Evolutionary conservation across 2,113 vertebrate genomes (phyloP), one percentile per base, ranked within the genome.

Genomic region (Prionailurus bengalensis): DNA sequence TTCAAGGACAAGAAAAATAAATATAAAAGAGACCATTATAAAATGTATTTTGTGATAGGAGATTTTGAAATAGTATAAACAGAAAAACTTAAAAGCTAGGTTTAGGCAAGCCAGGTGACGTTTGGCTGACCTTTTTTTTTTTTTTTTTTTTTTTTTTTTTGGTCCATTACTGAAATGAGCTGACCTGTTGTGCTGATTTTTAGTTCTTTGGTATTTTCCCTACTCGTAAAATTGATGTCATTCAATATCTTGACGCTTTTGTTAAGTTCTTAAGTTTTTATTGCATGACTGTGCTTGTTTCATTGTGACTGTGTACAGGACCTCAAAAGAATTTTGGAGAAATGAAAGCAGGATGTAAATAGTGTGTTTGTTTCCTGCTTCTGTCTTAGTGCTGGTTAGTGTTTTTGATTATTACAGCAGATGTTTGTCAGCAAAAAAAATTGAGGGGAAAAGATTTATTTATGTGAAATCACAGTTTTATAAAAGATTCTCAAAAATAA

Each of bases 381-480:
- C 66, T 88, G 2, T 90, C 14, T 95, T 83, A 58, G 63, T 93
- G 48, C n/a, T 65, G 39, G 74, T 73, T 33, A 80, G 45, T 66
- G 12, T 68, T 74, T 92, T 95, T 92, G 1, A 70, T 70, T 74
- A 85, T 76, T 73, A 78, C 9, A 48, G 27, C n/a, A 97, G 31
- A 81, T 95, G 83, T 51, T 84, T 90, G 33, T 86, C 73, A 96
- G 91, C 79, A 96, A 87, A 95, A 45, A 74, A 82, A 51, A 76
- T 68, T 76, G 70, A 89, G 76, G 61, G 13, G 48, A 76, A 80
- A 93, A 66, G 21, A 71, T 79, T 86, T 85, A 15, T 81, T 93
- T 36, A 66, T 73, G 21, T 87, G 29, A 48, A 83, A 42, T 86
- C 71, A 80, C 31, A 91, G 12, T 73, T 95, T 91, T 79, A 39